Base-by-base conservation (phyloP, 2,113 vertebrate species). In the Mesocricetus auratus region DNA sequence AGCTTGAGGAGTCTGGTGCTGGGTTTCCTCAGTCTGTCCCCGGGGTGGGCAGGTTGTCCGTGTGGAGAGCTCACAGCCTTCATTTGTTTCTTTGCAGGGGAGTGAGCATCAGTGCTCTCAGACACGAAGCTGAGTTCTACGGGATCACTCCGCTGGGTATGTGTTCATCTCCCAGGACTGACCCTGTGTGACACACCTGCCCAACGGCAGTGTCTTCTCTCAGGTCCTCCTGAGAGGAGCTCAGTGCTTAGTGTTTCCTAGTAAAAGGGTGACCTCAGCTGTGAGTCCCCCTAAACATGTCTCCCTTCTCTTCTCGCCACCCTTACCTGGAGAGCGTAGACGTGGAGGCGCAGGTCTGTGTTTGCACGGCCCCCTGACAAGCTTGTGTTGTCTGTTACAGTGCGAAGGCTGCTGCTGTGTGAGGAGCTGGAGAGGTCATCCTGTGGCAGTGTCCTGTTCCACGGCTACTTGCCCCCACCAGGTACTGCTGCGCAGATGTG, bases 51-150 rank as follows among this genome's bases (percentile, higher is more conserved):
- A 3, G 16, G 26, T 81, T 39, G 19, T 78, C 26, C 8, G 12
- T 56, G 26, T 29, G 9, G 33, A n/a, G 24, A 56, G 64, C 47
- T 93, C 81, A 94, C 16, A 36, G 22, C 47, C 7, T 90, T 96
- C 13, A 71, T 88, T 90, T 96, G 79, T 94, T 82, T 91, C 96
- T 97, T 86, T 97, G 3, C 81, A 99, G 99, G 97, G 99, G 99
- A 53, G 99, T 99, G 93, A 99, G 99, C 98, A 99, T 99, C 97
- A 99, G 98, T 91, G 98, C 99, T 97, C 99, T 99, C 91, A 98
- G 99, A 45, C 99, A 99, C 68, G 99, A 99, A 98, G 99, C 99
- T 10, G 99, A 99, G 98, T 99, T 99, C 98, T 99, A 99, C 82
- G 99, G 99, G 78, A 99, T 99, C 95, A 99, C 99, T 73, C 99